Conservation (phyloP, 2,113 vertebrate species). For the Lycaon pictus region DNA sequence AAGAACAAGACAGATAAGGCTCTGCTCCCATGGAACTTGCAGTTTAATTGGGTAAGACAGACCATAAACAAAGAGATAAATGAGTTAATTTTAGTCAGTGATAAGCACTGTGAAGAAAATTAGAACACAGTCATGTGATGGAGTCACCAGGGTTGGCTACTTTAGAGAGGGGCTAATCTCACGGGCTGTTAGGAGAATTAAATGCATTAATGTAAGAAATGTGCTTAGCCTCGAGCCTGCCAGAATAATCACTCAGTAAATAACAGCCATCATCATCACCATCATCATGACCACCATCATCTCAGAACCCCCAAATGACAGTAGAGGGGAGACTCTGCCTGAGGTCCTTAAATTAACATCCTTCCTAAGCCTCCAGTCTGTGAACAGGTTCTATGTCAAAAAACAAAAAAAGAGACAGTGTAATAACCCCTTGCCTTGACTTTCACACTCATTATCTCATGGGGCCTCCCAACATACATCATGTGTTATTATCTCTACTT, state of each 20-base stretch:
- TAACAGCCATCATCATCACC: slow-evolving; percentile 37
- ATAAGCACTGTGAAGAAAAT: slow-evolving; percentile 71
- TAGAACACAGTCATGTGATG: slow-evolving; percentile 33
- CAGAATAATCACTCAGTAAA: slow-evolving; percentile 63
- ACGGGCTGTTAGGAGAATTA: slow-evolving; percentile 73
- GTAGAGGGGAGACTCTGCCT: slow-evolving; percentile 57
- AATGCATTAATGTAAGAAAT: slow-evolving; percentile 57
- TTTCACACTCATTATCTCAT: slow-evolving; percentile 63
- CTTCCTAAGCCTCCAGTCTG: slow-evolving; percentile 25
- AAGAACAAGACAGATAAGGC: slow-evolving; percentile 67
- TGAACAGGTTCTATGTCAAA: slow-evolving; percentile 60
- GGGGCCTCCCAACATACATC: slow-evolving; percentile 12
- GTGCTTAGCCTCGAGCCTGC: slow-evolving; percentile 55
- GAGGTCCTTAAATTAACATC: slow-evolving; percentile 53
- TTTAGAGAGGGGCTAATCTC: slow-evolving; percentile 49
- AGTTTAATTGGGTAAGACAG: slow-evolving; percentile 67
- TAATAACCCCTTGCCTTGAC: slow-evolving; percentile 72
- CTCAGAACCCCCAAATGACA: slow-evolving; percentile 49
- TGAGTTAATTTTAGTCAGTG: slow-evolving; percentile 75
- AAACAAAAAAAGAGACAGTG: slow-evolving; percentile 40
- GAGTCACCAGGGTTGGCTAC: slow-evolving; percentile 56
- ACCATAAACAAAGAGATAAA: slow-evolving; percentile 66
- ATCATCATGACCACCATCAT: neutral
- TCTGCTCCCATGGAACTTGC: slow-evolving; percentile 67
- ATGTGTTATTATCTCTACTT: slow-evolving; percentile 70